These are phyloP conservation scores for Rhyzopertha dominica DNA, from an alignment of 1,140 invertebrate species.

Conservation along the genomic window DNA sequence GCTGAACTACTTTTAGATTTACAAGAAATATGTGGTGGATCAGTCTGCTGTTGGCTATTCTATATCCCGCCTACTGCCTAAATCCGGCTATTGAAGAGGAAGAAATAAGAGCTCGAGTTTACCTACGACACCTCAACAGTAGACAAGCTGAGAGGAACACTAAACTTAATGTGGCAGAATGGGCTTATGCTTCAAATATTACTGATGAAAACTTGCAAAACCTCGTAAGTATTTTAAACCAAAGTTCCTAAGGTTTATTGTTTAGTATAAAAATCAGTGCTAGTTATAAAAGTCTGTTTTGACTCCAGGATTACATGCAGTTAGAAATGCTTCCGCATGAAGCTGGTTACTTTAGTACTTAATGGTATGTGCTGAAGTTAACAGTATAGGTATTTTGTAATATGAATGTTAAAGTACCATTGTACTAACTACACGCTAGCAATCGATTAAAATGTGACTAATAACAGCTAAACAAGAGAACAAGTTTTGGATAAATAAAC, in stretches of 20 bases:
- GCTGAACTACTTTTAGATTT: too few relatives aligned
- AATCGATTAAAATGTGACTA: too few relatives aligned
- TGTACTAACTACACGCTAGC: too few relatives aligned
- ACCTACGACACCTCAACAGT: constrained; percentile 55
- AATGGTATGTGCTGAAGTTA: too few relatives aligned
- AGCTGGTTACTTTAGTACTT: background rate
- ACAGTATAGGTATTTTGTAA: too few relatives aligned
- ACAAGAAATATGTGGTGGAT: too few relatives aligned
- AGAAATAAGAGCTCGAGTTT: constrained; percentile 55
- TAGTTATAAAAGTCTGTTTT: background rate
- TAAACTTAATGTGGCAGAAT: constrained; percentile 52
- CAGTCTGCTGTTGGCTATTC: too few relatives aligned
- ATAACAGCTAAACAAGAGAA: too few relatives aligned
- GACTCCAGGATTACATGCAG: background rate
- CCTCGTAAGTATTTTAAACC: constrained; percentile 43
- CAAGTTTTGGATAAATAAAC: too few relatives aligned
- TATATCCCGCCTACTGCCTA: too few relatives aligned
- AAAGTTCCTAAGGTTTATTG: background rate
- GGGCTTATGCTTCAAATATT: constrained; percentile 70
- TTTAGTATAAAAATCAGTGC: background rate
- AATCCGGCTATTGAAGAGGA: constrained; percentile 52
- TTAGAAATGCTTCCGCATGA: background rate
- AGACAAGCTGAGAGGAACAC: constrained; percentile 54
- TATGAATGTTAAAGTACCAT: too few relatives aligned
- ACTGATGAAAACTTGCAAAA: constrained; percentile 62